phyloP scores from a whole-genome alignment of 1,140 invertebrate genomes.

The Macrocentrus cingulum region DNA sequence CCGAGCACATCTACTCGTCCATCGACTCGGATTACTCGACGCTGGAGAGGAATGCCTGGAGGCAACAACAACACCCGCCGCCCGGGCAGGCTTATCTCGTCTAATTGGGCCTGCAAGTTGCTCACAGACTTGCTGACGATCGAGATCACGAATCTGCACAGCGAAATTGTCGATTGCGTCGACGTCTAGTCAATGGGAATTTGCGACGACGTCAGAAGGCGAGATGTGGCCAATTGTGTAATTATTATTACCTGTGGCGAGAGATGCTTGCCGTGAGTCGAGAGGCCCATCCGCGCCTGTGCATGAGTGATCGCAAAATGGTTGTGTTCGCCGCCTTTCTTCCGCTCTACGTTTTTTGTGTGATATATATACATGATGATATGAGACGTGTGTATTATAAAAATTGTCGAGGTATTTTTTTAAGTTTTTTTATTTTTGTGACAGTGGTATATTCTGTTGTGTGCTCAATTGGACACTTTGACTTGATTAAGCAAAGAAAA shows the following conservation, averaged over 20 bases:
- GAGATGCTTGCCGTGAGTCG: background rate
- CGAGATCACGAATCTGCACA: slow-evolving; percentile 2
- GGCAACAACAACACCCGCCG: slow-evolving; percentile 48
- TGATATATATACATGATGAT: slow-evolving; percentile 9
- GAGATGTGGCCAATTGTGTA: slow-evolving; percentile 21
- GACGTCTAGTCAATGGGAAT: slow-evolving; percentile 28
- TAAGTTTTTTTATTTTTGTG: too few relatives aligned
- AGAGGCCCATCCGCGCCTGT: background rate
- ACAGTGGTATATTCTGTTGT: too few relatives aligned
- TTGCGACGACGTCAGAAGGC: slow-evolving; percentile 22
- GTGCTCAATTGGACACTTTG: too few relatives aligned
- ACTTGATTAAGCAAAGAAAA: too few relatives aligned
- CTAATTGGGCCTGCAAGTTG: too few relatives aligned
- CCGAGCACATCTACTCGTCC: slow-evolving; percentile 84
- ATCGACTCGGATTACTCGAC: slow-evolving; percentile 82
- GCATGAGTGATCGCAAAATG: slow-evolving; percentile 13
- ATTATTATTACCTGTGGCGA: slow-evolving; percentile 11
- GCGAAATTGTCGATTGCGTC: slow-evolving; percentile 16
- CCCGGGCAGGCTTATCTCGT: slow-evolving; percentile 65
- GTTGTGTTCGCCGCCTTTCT: slow-evolving; percentile 16
- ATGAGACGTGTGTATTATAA: too few relatives aligned
- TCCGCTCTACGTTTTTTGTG: slow-evolving; percentile 16
- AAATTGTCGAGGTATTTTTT: too few relatives aligned
- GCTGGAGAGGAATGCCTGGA: slow-evolving; percentile 59
- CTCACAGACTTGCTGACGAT: background rate